These are phyloP conservation scores for Stegastes partitus DNA, from an alignment of 2,113 vertebrate genomes.

Conservation along the genomic window DNA sequence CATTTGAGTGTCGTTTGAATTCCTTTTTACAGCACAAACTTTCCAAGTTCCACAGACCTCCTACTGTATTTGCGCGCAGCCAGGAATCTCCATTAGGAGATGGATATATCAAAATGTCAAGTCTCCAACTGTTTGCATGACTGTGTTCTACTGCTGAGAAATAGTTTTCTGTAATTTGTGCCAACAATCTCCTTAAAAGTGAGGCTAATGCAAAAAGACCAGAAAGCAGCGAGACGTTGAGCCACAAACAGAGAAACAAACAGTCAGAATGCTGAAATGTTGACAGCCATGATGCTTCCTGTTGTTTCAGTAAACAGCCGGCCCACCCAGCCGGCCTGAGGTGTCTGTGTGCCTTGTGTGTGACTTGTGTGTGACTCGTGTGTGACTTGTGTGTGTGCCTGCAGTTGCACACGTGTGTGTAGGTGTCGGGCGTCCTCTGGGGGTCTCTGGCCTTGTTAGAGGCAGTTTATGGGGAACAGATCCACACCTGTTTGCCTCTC, in stretches of 20 bases:
- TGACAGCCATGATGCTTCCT: slow-evolving; percentile 65
- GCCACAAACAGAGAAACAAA: slow-evolving; percentile 21
- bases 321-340: slow-evolving; percentile 69
- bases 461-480: slow-evolving; percentile 65
- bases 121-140: background rate
- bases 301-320: slow-evolving; percentile 72
- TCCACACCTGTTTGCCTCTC: slow-evolving; percentile 65
- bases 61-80: background rate
- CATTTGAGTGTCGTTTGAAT: background rate
- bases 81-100: background rate
- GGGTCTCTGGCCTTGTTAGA: slow-evolving; percentile 47
- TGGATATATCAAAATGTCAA: background rate
- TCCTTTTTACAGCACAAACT: background rate
- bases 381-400: slow-evolving; percentile 25
- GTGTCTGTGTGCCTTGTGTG: slow-evolving; percentile 3
- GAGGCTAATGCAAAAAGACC: background rate
- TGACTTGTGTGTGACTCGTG: slow-evolving; percentile 8
- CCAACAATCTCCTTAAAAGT: background rate
- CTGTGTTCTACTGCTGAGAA: background rate
- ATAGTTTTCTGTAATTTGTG: background rate
- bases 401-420: slow-evolving; percentile 40
- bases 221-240: background rate
- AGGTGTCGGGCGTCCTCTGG: slow-evolving; percentile 62
- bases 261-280: slow-evolving; percentile 49
- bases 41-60: slow-evolving; percentile 17